Evolutionary conservation across 2,797 vertebrate genomes (phyloP).

Genomic region (Halcyon badia): DNA sequence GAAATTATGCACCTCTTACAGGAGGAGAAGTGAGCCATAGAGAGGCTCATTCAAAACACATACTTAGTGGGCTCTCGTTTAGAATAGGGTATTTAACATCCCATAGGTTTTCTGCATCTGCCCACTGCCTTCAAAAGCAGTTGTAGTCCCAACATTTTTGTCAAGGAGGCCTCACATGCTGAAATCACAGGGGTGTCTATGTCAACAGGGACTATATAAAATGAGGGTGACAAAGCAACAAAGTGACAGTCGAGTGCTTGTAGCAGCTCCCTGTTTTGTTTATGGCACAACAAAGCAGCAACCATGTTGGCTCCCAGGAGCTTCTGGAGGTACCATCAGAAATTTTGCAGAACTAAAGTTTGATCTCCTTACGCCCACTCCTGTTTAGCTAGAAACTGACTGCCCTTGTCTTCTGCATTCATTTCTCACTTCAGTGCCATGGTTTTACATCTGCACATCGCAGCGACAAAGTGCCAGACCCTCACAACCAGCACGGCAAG

Average conservation of each 20-base stretch:
- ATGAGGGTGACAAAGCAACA: background rate
- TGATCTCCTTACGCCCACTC: background rate
- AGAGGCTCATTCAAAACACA: background rate
- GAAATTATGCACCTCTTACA: background rate
- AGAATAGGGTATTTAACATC: background rate
- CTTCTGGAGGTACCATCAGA: conserved; percentile 3
- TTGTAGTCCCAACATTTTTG: background rate
- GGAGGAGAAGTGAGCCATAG: background rate
- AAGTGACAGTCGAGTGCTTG: background rate
- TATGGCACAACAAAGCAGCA: conserved; percentile 10
- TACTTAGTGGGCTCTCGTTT: background rate
- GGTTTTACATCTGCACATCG: background rate
- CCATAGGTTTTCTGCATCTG: background rate
- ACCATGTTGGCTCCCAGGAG: background rate
- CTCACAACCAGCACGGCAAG: background rate
- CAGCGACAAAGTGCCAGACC: background rate
- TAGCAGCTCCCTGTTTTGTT: conserved; percentile 1
- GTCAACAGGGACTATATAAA: background rate
- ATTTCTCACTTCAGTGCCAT: background rate
- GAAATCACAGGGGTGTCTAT: background rate
- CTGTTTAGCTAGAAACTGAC: background rate
- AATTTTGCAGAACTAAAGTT: background rate
- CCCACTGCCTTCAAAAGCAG: background rate
- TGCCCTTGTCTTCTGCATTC: background rate
- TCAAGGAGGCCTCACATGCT: background rate